Evolutionary conservation across 1,140 invertebrate species (phyloP), one percentile per base, ranked within the genome.

Genomic region (Anthonomus grandis): DNA sequence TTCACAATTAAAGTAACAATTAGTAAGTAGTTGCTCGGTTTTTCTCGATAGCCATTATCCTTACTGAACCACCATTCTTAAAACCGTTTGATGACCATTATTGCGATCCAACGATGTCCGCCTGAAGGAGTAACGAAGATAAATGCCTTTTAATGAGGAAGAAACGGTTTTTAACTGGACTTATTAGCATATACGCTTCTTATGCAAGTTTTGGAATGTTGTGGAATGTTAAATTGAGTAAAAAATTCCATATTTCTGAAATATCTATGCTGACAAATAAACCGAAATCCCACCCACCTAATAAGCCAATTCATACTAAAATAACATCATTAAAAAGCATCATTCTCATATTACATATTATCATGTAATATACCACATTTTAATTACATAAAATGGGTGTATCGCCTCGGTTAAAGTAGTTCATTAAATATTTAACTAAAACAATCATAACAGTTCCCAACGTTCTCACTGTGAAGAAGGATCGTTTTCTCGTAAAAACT

Each of bases 161-260:
- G 47, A 27, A 50, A 25, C 10, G 17, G 23, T 22, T 47, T 47
- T 27, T n/a, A n/a, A n/a, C n/a, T n/a, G n/a, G 34, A 19, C 31
- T 50, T 36, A 50, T 50, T 50, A 50, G 34, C 47, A 50, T 50
- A 50, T 22, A 50, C n/a, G n/a, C n/a, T n/a, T n/a, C n/a, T 50
- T 37, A 50, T n/a, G 23, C 12, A 36, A 9, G 47, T 5, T 15
- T 47, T 31, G 13, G 15, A 15, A 47, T 17, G 6, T 15, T 10
- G 42, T 45, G 18, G 46, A 0, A 48, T 31, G 24, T 15, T 17
- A 17, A 48, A 37, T n/a, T 36, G 5, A 31, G 23, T 31, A 31
- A 12, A 13, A 6, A 9, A 44, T n/a, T n/a, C 41, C 41, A 44
- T 17, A 44, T 44, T 17, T 17, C 19, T 22, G 17, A 8, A 4